Conservation (phyloP, 2,888 invertebrate species). For the Polydesmus complanatus region DNA sequence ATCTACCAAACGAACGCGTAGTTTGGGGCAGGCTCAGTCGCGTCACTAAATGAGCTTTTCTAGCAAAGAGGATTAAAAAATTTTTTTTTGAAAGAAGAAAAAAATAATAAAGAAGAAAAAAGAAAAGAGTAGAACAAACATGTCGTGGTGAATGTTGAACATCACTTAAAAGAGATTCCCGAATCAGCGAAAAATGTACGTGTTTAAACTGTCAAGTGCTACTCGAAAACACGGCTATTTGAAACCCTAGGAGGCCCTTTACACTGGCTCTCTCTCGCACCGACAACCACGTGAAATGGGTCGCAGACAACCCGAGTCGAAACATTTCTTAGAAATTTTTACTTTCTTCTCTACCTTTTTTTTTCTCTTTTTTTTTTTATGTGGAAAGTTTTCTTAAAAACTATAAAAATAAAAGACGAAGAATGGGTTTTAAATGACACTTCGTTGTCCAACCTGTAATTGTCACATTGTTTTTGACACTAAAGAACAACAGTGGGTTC, state of each 20-base stretch:
- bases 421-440: no score
- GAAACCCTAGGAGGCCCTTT: neutral
- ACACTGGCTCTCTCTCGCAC: neutral
- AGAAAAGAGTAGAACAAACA: conserved; percentile 8
- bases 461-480: no score
- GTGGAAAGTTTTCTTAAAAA: no score
- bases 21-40: neutral
- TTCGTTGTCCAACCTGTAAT: no score
- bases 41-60: neutral
- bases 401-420: no score
- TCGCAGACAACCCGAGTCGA: no score
- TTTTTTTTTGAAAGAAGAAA: neutral
- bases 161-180: conserved; percentile 8
- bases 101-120: neutral
- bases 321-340: no score
- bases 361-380: no score
- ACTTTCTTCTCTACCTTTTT: no score
- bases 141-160: conserved; percentile 9
- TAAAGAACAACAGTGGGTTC: no score
- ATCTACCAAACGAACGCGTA: neutral
- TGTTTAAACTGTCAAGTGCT: conserved; percentile 12
- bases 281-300: neutral
- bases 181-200: neutral
- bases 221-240: neutral
- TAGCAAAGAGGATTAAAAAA: neutral